These are phyloP conservation scores for Pogonocherus hispidulus DNA, from an alignment of 2,888 invertebrate species.

Conservation along the genomic window DNA sequence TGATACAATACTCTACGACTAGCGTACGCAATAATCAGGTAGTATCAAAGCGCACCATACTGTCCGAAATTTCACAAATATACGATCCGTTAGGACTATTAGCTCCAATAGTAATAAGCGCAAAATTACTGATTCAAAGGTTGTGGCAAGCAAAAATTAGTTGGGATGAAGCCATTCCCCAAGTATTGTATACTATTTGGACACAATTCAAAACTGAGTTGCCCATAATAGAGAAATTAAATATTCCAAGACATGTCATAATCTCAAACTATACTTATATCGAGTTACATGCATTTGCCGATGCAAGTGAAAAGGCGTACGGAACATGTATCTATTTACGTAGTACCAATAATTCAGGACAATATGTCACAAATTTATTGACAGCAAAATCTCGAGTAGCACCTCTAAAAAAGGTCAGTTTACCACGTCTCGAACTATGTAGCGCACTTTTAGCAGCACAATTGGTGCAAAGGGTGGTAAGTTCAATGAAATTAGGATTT, in stretches of 20 bases:
- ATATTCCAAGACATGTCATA: neutral
- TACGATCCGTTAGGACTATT: neutral
- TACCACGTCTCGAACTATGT: slow-evolving; percentile 25
- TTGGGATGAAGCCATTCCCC: neutral
- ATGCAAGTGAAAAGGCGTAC: neutral
- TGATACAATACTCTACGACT: slow-evolving; percentile 27
- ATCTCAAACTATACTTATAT: neutral
- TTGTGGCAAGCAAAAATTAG: neutral
- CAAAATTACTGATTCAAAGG: neutral
- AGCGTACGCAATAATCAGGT: neutral
- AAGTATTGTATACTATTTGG: neutral
- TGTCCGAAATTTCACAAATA: neutral
- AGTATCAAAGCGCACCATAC: slow-evolving; percentile 28
- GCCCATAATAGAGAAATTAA: neutral
- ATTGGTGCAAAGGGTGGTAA: neutral
- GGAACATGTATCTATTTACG: neutral
- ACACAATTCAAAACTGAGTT: neutral
- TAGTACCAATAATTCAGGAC: neutral
- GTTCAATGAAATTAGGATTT: slow-evolving; percentile 10
- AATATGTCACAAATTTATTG: neutral
- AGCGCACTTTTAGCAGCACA: slow-evolving; percentile 20
- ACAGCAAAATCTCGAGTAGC: neutral
- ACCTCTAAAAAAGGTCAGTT: slow-evolving; percentile 2
- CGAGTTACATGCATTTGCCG: neutral
- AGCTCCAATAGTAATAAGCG: neutral